Conservation (phyloP, 2,797 vertebrate species). For the Enteromius afrohamiltoni region DNA sequence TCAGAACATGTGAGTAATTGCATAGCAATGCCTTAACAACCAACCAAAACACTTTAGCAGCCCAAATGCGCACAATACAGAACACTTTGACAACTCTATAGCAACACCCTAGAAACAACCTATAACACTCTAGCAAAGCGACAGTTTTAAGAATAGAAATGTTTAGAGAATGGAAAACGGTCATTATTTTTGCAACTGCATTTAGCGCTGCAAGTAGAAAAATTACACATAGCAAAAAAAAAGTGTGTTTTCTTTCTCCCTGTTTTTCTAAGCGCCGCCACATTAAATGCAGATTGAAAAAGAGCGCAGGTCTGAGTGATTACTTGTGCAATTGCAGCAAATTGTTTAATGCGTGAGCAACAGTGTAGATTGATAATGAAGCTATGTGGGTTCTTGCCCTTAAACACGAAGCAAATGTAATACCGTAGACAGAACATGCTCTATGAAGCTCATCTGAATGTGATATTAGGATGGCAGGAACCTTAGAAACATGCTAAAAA, state of each 20-base stretch:
- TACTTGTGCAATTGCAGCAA: background rate
- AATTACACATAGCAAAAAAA: background rate
- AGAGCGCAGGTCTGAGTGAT: slow-evolving; percentile 12
- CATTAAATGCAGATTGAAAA: background rate
- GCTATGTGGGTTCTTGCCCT: background rate
- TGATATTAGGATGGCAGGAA: slow-evolving; percentile 30
- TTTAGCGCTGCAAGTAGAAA: background rate
- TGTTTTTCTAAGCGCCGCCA: background rate
- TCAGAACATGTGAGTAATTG: background rate
- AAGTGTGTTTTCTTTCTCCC: background rate
- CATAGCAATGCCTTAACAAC: background rate
- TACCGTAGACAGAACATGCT: slow-evolving; percentile 20
- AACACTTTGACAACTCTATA: background rate
- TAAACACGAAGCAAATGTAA: background rate
- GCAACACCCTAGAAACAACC: background rate
- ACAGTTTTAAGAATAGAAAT: background rate
- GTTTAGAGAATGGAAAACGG: background rate
- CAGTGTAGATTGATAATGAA: slow-evolving; percentile 31
- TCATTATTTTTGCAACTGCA: background rate
- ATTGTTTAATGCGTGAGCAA: slow-evolving; percentile 28
- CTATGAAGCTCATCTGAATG: slow-evolving; percentile 40
- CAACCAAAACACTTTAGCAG: background rate
- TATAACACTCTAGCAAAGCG: background rate
- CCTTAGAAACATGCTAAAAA: slow-evolving; percentile 58
- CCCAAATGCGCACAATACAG: background rate